phyloP scores from a whole-genome alignment of 1,140 invertebrate genomes.

The Drosophila paulistorum region DNA sequence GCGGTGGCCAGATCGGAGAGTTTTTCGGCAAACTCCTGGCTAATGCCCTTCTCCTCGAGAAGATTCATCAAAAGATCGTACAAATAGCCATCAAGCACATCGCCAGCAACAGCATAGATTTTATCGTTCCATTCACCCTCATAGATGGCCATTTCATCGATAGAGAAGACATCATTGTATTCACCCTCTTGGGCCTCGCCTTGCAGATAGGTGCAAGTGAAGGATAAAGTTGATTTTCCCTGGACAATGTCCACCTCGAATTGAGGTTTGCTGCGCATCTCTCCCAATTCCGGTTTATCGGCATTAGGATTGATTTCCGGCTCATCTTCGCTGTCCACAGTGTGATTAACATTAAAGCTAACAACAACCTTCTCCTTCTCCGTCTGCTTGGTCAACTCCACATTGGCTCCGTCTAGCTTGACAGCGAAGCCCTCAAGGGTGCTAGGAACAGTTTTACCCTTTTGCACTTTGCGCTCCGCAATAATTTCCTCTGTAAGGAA shows the following conservation, averaged over 20 bases:
- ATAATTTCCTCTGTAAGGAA: conserved; percentile 95
- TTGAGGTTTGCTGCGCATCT: conserved; percentile 93
- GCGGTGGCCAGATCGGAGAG: conserved; percentile 92
- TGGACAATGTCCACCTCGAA: conserved; percentile 92
- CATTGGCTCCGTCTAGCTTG: conserved; percentile 89
- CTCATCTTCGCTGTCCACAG: conserved; percentile 91
- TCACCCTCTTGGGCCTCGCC: conserved; percentile 87
- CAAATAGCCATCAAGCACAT: conserved; percentile 94
- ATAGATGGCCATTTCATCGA: conserved; percentile 93
- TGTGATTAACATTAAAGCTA: conserved; percentile 94
- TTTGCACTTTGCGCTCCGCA: conserved; percentile 92
- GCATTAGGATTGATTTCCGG: conserved; percentile 86
- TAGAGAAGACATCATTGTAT: conserved; percentile 93
- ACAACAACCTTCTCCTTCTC: conserved; percentile 90
- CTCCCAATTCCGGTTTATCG: conserved; percentile 89
- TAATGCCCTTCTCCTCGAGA: conserved; percentile 95
- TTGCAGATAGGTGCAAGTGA: conserved; percentile 91
- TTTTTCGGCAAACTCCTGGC: conserved; percentile 95
- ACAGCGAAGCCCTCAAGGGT: conserved; percentile 91
- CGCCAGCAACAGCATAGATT: conserved; percentile 93
- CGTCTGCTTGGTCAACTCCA: conserved; percentile 89
- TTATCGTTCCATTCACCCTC: conserved; percentile 93
- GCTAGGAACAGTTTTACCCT: conserved; percentile 89
- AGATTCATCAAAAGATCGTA: conserved; percentile 97
- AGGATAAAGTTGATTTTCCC: conserved; percentile 90